Evolutionary conservation across 2,888 invertebrate genomes (phyloP).

Genomic region (Nomada fucata): DNA sequence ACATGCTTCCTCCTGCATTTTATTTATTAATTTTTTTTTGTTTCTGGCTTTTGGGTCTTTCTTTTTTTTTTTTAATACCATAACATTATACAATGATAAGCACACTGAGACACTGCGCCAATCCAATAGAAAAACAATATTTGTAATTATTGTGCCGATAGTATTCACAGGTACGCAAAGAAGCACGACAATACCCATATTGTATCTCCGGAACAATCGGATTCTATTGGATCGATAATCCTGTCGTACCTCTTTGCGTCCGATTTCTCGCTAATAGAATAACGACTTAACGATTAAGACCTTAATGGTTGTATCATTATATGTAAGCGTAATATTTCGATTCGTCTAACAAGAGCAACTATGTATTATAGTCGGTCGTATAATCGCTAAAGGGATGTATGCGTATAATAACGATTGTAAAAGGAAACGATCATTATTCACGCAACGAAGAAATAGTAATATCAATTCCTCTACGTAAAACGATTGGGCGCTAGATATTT

Average conservation of each 20-base stretch:
- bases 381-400: constrained; percentile 57
- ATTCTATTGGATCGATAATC: not conserved
- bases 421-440: constrained; percentile 27
- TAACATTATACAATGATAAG: constrained; percentile 73
- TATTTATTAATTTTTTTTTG: constrained; percentile 24
- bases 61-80: constrained; percentile 30
- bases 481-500: constrained; percentile 20
- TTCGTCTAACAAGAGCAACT: constrained; percentile 71
- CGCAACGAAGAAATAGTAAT: constrained; percentile 21
- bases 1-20: constrained; percentile 6
- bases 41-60: constrained; percentile 50
- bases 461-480: constrained; percentile 26
- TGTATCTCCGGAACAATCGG: not conserved
- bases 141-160: constrained; percentile 69
- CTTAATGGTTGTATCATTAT: constrained; percentile 63
- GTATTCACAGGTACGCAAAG: constrained; percentile 61
- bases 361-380: constrained; percentile 57
- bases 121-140: constrained; percentile 73
- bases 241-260: constrained; percentile 23
- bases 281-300: constrained; percentile 67
- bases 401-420: constrained; percentile 37
- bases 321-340: constrained; percentile 80
- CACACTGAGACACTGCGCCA: constrained; percentile 79
- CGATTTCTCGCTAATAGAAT: constrained; percentile 51
- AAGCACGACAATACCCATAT: constrained; percentile 22